Evolutionary conservation across 1,140 invertebrate genomes (phyloP), one percentile per base, ranked within the genome.

Genomic region (Drosophila kikkawai): DNA sequence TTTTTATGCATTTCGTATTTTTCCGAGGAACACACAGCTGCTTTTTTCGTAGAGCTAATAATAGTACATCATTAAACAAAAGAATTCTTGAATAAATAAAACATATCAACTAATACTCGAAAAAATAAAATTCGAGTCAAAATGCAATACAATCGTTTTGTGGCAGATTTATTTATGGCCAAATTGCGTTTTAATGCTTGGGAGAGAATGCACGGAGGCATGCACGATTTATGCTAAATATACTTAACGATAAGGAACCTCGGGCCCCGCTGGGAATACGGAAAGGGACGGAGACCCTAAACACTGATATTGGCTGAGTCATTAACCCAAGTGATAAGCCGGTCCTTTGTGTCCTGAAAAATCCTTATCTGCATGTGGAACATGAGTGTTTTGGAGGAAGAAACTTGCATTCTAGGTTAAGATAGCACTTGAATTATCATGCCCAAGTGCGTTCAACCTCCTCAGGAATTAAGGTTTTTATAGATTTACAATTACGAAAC

Each of bases 1-100:
- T 77, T 73, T 42, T 73, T 73, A 55, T 82, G 58, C 55, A 82
- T 56, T 82, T 60, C 47, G 41, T 55, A 65, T 48, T 64, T 75
- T 68, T 55, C 29, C 66, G 53, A 71, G 66, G 57, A 82, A 70
- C 48, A 58, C 65, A 83, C 77, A 84, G 82, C 82, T 80, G 82
- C 67, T 67, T 73, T 84, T 84, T 73, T 45, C 60, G 74, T 59
- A 26, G 17, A 26, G 61, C 79, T 82, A 85, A 86, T 79, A 66
- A 85, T 86, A 86, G 83, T 59, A 58, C 41, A 47, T 42, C 56
- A 68, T 61, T 85, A 53, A 86, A 79, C 42, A 79, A 68, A 22
- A 32, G 47, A 65, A 68, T 66, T 42, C 45, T 47, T 66, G 45
- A 75, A 66, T 53, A 75, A 75, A 83, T 50, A 83, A 47, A 50